These are phyloP conservation scores for Drosophila melanosoma DNA, from an alignment of 2,888 invertebrate species.

Conservation along the genomic window DNA sequence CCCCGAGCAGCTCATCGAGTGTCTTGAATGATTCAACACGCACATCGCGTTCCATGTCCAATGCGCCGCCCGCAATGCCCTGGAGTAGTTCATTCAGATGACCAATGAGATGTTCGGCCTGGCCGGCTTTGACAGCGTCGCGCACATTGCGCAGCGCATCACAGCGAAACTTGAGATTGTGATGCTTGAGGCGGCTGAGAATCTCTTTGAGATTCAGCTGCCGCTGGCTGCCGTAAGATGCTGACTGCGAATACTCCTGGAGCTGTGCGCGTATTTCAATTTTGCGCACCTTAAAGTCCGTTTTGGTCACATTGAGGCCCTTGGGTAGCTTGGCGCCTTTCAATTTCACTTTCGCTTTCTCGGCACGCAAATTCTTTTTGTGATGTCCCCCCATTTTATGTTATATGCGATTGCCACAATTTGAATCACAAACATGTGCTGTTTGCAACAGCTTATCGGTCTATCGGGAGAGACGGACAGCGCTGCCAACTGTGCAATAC, in stretches of 20 bases:
- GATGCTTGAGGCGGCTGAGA: slow-evolving; percentile 86
- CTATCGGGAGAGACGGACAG: neutral
- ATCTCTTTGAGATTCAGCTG: slow-evolving; percentile 80
- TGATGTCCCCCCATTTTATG: slow-evolving; percentile 85
- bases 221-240: slow-evolving; percentile 47
- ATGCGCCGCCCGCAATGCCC: slow-evolving; percentile 88
- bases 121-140: slow-evolving; percentile 84
- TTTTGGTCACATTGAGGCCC: slow-evolving; percentile 95
- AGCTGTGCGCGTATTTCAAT: slow-evolving; percentile 92
- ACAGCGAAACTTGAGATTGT: slow-evolving; percentile 82
- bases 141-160: slow-evolving; percentile 82
- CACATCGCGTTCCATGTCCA: slow-evolving; percentile 89
- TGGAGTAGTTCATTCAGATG: slow-evolving; percentile 88
- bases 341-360: slow-evolving; percentile 95
- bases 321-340: slow-evolving; percentile 93
- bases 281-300: slow-evolving; percentile 94
- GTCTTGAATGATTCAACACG: slow-evolving; percentile 86
- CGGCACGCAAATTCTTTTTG: slow-evolving; percentile 91
- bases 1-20: slow-evolving; percentile 82
- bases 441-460: neutral
- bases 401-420: neutral
- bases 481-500: slow-evolving; percentile 6
- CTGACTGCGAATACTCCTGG: slow-evolving; percentile 44
- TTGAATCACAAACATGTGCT: slow-evolving; percentile 44
- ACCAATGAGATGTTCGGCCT: slow-evolving; percentile 86